phyloP scores from a whole-genome alignment of 2,113 vertebrate species.

The Sakesphorus luctuosus region DNA sequence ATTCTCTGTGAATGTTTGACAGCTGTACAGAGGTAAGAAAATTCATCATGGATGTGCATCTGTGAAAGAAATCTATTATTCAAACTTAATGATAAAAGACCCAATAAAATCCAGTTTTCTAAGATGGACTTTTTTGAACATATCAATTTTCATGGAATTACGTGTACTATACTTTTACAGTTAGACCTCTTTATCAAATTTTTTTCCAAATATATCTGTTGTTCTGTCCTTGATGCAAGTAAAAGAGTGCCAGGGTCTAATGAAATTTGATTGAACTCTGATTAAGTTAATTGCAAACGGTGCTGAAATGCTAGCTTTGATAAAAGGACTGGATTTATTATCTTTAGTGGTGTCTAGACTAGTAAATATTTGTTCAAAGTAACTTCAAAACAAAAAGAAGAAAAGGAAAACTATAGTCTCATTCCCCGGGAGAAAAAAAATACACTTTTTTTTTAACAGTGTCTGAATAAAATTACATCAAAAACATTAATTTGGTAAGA shows the following conservation, averaged over 20 bases:
- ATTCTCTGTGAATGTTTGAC: neutral
- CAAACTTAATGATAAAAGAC: neutral
- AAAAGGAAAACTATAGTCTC: neutral
- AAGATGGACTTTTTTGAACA: neutral
- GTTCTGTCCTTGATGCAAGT: neutral
- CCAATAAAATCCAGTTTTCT: neutral
- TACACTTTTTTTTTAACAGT: neutral
- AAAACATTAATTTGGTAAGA: neutral
- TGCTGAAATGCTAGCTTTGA: neutral
- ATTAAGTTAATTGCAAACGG: constrained; percentile 16
- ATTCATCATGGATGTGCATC: neutral
- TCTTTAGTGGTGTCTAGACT: neutral
- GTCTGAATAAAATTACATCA: neutral
- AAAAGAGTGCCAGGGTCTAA: neutral
- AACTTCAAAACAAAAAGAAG: neutral
- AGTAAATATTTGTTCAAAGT: neutral
- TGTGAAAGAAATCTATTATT: neutral
- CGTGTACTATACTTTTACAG: neutral
- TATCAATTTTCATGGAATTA: neutral
- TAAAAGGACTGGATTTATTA: neutral
- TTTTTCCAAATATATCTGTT: neutral
- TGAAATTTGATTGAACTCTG: constrained; percentile 24
- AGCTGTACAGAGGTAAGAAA: neutral
- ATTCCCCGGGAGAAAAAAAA: neutral
- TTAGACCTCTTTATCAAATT: neutral